Base-by-base conservation (phyloP, 2,797 vertebrate species). In the Geotrypetes seraphini region DNA sequence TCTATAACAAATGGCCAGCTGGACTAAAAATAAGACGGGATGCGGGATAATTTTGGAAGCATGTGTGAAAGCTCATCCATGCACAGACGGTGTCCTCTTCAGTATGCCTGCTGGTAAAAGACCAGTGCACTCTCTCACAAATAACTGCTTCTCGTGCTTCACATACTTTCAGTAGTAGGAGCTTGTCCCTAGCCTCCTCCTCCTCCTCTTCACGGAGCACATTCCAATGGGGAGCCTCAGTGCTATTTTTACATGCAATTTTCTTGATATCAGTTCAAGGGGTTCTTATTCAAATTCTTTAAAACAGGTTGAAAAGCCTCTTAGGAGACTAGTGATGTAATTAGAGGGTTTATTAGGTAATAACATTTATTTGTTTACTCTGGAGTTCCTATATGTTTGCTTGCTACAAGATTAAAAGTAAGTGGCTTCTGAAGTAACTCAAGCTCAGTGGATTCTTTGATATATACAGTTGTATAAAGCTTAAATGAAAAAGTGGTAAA, bases 31-130 rank as follows among this genome's bases (percentile, higher is more conserved):
- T 35, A 50, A 57, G 69, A 41, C n/a, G 1, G 4, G 10, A 39
- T 36, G 44, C 28, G 32, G 52, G 53, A 35, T 44, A 46, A 40
- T 41, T 45, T 54, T 63, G 67, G 55, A 59, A 32, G 10, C 7
- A 18, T 0, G 1, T 16, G 12, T n/a, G 19, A 30, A 40, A 36
- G n/a, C n/a, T n/a, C n/a, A n/a, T n/a, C n/a, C 49, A n/a, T n/a
- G n/a, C n/a, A n/a, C 48, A 52, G 46, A 35, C 39, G 40, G 31
- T 8, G 19, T 39, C 52, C 50, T 60, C 50, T 21, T 10, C 25
- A 50, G 54, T 38, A 60, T 36, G 53, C 33, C 25, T 57, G 34
- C 30, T 66, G 61, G 63, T 26, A 10, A 3, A n/a, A 22, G 38
- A 59, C 36, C 19, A 44, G 31, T 13, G 15, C 6, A 39, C 42